phyloP scores from a whole-genome alignment of 2,888 invertebrate genomes.

The Trachelus iudaicus region DNA sequence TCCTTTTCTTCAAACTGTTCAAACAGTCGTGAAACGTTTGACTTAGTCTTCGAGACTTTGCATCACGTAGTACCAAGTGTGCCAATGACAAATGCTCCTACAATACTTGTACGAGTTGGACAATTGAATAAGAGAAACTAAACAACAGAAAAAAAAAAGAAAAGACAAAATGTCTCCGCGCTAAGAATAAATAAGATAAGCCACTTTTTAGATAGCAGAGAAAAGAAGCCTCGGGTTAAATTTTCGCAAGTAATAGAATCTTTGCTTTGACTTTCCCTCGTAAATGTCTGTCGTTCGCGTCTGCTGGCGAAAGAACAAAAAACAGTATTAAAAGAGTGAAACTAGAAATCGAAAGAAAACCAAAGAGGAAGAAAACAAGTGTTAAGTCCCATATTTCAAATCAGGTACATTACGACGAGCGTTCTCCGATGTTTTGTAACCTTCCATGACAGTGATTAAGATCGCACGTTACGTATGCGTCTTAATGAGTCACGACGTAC shows the following conservation, averaged over 20 bases:
- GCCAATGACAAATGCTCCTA: neutral
- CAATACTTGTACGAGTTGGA: neutral
- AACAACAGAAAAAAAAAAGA: neutral
- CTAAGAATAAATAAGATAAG: neutral
- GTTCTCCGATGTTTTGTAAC: neutral
- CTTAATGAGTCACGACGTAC: conserved; percentile 10
- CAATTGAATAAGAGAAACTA: neutral
- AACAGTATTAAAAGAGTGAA: neutral
- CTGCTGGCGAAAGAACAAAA: neutral
- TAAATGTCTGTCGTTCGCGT: neutral
- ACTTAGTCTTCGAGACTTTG: neutral
- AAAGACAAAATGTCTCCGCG: neutral
- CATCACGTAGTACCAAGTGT: neutral
- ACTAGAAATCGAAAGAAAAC: neutral
- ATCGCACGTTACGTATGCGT: conserved; percentile 5
- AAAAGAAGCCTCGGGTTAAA: neutral
- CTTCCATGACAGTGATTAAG: neutral
- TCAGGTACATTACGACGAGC: neutral
- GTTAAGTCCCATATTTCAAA: neutral
- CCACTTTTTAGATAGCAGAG: neutral
- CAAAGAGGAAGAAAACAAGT: neutral
- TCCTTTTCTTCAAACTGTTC: neutral
- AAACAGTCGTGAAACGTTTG: neutral
- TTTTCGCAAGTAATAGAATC: neutral
- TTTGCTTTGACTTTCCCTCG: neutral